phyloP scores from a whole-genome alignment of 2,113 vertebrate genomes.

The Misgurnus anguillicaudatus region DNA sequence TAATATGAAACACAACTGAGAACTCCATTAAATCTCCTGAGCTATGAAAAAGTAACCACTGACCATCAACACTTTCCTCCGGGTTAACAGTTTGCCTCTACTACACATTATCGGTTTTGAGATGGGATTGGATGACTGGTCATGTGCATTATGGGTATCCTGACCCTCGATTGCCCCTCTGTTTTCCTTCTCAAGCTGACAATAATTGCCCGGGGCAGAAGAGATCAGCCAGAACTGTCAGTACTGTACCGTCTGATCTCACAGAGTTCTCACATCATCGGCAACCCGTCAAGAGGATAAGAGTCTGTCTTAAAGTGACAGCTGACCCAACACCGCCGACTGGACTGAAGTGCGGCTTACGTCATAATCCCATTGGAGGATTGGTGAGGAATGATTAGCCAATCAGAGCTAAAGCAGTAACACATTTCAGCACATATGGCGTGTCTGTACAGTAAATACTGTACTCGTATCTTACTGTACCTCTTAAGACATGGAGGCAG shows the following conservation, averaged over 20 bases:
- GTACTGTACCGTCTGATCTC: background rate
- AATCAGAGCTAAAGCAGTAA: constrained; percentile 56
- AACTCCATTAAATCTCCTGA: too few relatives aligned
- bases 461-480: background rate
- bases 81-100: too few relatives aligned
- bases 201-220: background rate
- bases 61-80: background rate
- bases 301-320: constrained; percentile 20
- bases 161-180: too few relatives aligned
- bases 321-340: constrained; percentile 23
- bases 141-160: background rate
- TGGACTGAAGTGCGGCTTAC: constrained; percentile 42
- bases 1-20: too few relatives aligned
- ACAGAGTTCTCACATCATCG: background rate
- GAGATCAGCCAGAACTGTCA: background rate
- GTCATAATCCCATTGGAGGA: constrained; percentile 72
- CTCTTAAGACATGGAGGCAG: background rate
- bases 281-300: constrained; percentile 23
- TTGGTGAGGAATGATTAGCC: constrained; percentile 63
- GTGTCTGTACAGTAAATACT: background rate
- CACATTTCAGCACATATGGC: constrained; percentile 9
- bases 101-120: too few relatives aligned
- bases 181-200: too few relatives aligned
- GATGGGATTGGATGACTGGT: background rate
- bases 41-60: too few relatives aligned